These are phyloP conservation scores for Ornithoptera alexandrae DNA, from an alignment of 2,888 invertebrate genomes.

Conservation along the genomic window DNA sequence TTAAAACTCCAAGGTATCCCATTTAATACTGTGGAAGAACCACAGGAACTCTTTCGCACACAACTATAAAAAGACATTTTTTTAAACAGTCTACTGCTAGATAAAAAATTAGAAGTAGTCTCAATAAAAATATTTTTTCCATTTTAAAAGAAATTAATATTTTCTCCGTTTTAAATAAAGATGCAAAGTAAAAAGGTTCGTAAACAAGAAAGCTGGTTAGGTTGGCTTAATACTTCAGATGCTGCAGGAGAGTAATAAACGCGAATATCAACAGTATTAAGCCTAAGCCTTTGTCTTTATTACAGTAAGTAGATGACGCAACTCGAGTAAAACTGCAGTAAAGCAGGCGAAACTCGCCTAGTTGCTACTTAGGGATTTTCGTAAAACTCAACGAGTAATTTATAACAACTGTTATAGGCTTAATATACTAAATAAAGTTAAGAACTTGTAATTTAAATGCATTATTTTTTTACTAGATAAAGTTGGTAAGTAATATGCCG, in stretches of 20 bases:
- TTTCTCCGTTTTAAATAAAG: background rate
- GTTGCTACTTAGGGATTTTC: slow-evolving; percentile 20
- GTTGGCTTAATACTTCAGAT: slow-evolving; percentile 15
- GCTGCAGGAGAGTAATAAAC: slow-evolving; percentile 3
- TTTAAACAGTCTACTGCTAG: too few relatives aligned
- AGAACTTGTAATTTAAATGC: background rate
- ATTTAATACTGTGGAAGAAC: too few relatives aligned
- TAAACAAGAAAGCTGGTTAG: slow-evolving; percentile 1
- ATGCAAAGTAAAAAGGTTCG: background rate
- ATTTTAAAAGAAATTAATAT: too few relatives aligned
- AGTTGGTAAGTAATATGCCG: too few relatives aligned
- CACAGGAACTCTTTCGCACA: too few relatives aligned
- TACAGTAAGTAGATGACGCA: slow-evolving; percentile 20
- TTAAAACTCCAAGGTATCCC: too few relatives aligned
- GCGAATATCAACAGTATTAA: slow-evolving; percentile 19
- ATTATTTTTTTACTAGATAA: background rate
- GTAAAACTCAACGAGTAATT: slow-evolving; percentile 16
- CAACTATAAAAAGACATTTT: too few relatives aligned
- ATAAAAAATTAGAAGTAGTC: too few relatives aligned
- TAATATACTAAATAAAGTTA: background rate
- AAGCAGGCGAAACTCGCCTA: slow-evolving; percentile 14
- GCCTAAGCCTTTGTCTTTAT: slow-evolving; percentile 21
- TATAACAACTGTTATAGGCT: slow-evolving; percentile 5
- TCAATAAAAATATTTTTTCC: too few relatives aligned
- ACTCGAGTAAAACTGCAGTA: slow-evolving; percentile 20